phyloP scores from a whole-genome alignment of 2,888 invertebrate species.

The Chironomus riparius region DNA sequence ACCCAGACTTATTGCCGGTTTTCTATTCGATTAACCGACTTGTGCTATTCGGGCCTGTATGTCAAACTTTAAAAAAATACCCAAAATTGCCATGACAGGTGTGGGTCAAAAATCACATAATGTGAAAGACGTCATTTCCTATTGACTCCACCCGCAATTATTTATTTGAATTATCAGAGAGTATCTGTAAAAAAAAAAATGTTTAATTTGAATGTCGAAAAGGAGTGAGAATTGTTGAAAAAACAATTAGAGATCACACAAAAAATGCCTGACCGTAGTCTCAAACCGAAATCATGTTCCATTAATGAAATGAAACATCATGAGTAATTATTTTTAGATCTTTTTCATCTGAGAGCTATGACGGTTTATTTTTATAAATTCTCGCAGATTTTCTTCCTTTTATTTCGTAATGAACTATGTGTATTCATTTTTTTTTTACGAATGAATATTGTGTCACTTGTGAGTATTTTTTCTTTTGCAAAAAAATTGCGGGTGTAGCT shows the following conservation, averaged over 20 bases:
- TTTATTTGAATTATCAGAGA: not conserved
- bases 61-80: no score
- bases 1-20: no score
- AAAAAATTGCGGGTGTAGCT: no score
- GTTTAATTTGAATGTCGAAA: no score
- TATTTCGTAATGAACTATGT: not conserved
- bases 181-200: no score
- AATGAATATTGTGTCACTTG: no score
- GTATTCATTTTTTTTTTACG: no score
- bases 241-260: not conserved
- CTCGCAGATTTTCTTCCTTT: not conserved
- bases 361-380: not conserved
- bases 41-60: no score
- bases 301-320: not conserved
- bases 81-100: not conserved
- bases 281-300: not conserved
- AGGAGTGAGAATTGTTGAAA: not conserved
- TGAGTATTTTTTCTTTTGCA: no score
- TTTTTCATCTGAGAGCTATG: not conserved
- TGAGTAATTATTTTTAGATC: not conserved
- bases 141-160: not conserved
- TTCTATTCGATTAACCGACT: no score
- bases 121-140: no score
- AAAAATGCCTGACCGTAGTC: not conserved
- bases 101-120: no score